A percentile compares a stretch with the other conserved stretches of the same genome.
phyloP scores from a whole-genome alignment of 2,797 vertebrate genomes.

The Sciaenops ocellatus region DNA sequence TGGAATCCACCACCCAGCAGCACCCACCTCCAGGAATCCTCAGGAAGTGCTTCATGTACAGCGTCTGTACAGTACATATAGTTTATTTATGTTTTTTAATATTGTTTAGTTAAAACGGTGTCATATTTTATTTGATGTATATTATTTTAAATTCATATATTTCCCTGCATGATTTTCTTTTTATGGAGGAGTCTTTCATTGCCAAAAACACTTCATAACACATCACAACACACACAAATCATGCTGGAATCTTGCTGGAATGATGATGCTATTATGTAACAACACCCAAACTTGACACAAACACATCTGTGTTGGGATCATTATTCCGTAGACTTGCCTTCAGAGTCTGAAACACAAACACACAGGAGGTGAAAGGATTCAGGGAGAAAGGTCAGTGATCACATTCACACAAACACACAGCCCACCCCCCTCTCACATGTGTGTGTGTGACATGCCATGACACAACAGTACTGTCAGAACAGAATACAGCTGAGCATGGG shows the following conservation, averaged over 20 bases:
- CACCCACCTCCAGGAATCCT: too few species aligned
- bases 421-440: background rate
- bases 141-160: too few species aligned
- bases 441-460: constrained; percentile 3
- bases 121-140: too few species aligned
- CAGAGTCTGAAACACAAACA: background rate
- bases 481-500: background rate
- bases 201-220: too few species aligned
- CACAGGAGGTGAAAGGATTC: background rate
- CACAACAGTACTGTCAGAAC: constrained; percentile 13
- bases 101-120: too few species aligned
- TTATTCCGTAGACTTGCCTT: background rate
- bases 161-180: too few species aligned
- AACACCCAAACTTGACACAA: constrained; percentile 8
- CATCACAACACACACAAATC: too few species aligned
- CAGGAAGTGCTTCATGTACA: too few species aligned
- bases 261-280: background rate
- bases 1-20: background rate
- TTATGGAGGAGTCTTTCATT: too few species aligned
- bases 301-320: background rate
- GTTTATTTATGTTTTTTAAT: too few species aligned
- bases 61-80: too few species aligned
- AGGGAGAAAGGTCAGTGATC: constrained; percentile 7
- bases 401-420: constrained; percentile 29
- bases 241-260: too few species aligned